Conservation (phyloP, 2,113 vertebrate species). For the Nerophis lumbriciformis region DNA sequence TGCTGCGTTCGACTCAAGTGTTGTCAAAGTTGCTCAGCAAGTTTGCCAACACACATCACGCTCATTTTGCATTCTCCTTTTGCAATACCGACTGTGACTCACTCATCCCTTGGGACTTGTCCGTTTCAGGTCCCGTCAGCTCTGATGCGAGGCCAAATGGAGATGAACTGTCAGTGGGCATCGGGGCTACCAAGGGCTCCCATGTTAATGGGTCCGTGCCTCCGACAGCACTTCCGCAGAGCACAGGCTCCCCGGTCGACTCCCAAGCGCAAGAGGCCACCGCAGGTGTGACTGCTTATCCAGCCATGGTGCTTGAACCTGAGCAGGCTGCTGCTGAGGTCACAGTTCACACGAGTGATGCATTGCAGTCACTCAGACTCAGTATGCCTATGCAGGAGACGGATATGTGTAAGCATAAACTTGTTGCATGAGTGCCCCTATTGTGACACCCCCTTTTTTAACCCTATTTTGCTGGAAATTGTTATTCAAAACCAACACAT, state of each 20-base stretch:
- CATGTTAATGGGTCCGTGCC: slow-evolving; percentile 73
- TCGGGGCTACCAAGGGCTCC: slow-evolving; percentile 40
- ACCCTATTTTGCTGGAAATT: slow-evolving; percentile 2
- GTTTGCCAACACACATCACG: slow-evolving; percentile 33
- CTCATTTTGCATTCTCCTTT: slow-evolving; percentile 5
- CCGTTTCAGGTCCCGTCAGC: slow-evolving; percentile 67
- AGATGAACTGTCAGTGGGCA: slow-evolving; percentile 56
- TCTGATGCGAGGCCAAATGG: slow-evolving; percentile 66
- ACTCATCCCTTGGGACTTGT: slow-evolving; percentile 20
- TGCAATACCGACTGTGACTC: slow-evolving; percentile 13
- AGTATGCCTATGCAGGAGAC: slow-evolving; percentile 99
- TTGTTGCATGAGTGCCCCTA: slow-evolving; percentile 55
- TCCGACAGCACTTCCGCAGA: slow-evolving; percentile 37
- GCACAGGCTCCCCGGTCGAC: slow-evolving; percentile 58
- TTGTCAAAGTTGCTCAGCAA: slow-evolving; percentile 28
- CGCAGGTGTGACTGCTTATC: slow-evolving; percentile 95
- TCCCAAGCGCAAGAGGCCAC: slow-evolving; percentile 70
- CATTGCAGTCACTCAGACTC: slow-evolving; percentile 98
- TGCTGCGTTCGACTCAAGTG: background rate
- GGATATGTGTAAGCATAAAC: slow-evolving; percentile 96
- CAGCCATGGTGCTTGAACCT: slow-evolving; percentile 88
- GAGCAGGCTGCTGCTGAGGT: slow-evolving; percentile 88
- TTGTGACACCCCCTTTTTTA: background rate
- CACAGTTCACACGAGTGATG: slow-evolving; percentile 86
- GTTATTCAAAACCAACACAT: slow-evolving; percentile 1